phyloP scores from a whole-genome alignment of 2,797 vertebrate genomes.

The Sphenopsis melanotis region DNA sequence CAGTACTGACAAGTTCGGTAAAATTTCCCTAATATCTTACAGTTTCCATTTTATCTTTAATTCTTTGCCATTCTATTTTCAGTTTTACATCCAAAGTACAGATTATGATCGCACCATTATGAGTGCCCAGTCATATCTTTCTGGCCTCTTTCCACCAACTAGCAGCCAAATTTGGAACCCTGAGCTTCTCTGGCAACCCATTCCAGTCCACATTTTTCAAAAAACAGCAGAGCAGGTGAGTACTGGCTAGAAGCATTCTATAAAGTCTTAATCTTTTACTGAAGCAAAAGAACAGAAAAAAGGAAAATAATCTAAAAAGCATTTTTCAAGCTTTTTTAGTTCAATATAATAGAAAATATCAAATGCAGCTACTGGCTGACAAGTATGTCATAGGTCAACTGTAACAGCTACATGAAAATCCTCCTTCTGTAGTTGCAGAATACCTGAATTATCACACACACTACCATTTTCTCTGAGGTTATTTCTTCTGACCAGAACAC shows the following conservation, averaged over 20 bases:
- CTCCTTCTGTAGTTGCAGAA: background rate
- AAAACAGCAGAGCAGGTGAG: constrained; percentile 68
- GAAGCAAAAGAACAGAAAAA: background rate
- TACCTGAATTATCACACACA: background rate
- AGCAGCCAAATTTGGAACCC: constrained; percentile 72
- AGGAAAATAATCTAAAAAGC: background rate
- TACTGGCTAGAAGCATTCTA: background rate
- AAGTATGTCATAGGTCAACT: background rate
- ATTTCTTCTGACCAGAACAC: background rate
- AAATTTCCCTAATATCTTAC: background rate
- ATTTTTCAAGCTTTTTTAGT: background rate
- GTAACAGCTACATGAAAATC: background rate
- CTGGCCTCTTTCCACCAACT: constrained; percentile 73
- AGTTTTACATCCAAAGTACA: constrained; percentile 78
- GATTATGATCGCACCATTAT: constrained; percentile 79
- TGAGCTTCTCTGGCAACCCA: constrained; percentile 74
- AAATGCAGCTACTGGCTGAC: background rate
- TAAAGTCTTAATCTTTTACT: background rate
- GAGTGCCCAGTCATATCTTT: constrained; percentile 76
- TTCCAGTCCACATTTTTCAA: constrained; percentile 74
- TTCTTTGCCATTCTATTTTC: background rate
- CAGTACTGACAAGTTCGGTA: background rate
- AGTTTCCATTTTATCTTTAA: background rate
- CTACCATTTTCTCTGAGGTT: background rate
- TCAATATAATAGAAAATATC: background rate